Percentiles rank a stretch among this genome's conserved stretches.
Conservation (phyloP, 2,888 invertebrate species). For the Melinaea menophilus region DNA sequence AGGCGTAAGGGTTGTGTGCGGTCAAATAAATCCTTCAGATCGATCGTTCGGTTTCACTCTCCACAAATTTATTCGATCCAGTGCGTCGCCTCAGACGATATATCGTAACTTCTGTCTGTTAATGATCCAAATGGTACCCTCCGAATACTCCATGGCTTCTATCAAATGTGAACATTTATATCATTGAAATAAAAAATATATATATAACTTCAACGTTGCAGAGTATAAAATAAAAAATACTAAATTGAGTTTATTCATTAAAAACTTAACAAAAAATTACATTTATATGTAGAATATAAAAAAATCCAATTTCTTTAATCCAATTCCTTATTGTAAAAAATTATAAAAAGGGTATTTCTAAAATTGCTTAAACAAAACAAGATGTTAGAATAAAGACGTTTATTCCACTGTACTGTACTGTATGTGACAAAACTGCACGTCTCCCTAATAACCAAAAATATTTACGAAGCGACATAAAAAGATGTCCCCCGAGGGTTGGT, state of each 20-base stretch:
- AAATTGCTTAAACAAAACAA: too few relatives aligned
- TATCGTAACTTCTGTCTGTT: constrained; percentile 24
- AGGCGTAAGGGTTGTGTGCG: constrained; percentile 29
- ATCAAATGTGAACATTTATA: too few relatives aligned
- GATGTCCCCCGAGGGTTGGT: constrained; percentile 17
- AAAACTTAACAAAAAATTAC: too few relatives aligned
- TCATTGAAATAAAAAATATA: too few relatives aligned
- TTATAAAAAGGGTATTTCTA: too few relatives aligned
- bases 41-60: constrained; percentile 35
- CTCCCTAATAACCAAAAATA: constrained; percentile 19
- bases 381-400: too few relatives aligned
- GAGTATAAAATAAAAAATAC: too few relatives aligned
- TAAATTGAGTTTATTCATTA: too few relatives aligned
- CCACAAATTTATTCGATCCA: constrained; percentile 38
- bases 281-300: too few relatives aligned
- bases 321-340: too few relatives aligned
- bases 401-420: background rate
- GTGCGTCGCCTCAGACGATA: constrained; percentile 34
- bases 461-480: constrained; percentile 20
- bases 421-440: background rate
- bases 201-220: too few relatives aligned
- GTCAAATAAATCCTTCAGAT: constrained; percentile 38
- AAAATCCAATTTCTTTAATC: too few relatives aligned
- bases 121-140: constrained; percentile 1
- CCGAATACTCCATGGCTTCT: background rate